These are phyloP conservation scores for Rostratula benghalensis DNA, from an alignment of 2,113 vertebrate genomes.

Conservation along the genomic window DNA sequence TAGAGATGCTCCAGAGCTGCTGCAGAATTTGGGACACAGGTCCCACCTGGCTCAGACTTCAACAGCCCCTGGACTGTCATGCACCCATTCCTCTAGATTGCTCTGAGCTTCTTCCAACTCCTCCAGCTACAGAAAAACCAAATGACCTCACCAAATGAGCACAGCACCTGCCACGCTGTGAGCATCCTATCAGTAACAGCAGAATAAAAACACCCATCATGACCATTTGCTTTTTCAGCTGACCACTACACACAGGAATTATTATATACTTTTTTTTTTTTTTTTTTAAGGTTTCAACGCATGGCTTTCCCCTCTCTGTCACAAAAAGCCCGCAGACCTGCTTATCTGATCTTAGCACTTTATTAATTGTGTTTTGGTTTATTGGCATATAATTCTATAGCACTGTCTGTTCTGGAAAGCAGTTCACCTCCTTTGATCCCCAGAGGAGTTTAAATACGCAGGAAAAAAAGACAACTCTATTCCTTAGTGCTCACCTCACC, in stretches of 20 bases:
- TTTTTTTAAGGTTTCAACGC: neutral
- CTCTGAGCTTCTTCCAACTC: neutral
- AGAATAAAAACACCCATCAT: slow-evolving; percentile 2
- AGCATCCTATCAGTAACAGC: neutral
- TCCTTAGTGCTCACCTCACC: neutral
- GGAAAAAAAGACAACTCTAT: neutral
- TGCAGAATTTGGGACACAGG: neutral
- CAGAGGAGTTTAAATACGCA: neutral
- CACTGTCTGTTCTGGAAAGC: neutral
- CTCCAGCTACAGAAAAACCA: neutral
- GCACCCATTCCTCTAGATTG: neutral
- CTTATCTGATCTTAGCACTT: neutral
- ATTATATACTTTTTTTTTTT: neutral
- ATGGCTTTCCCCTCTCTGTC: neutral
- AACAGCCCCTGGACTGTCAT: neutral
- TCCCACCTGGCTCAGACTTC: neutral
- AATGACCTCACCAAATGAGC: neutral
- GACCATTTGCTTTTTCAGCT: slow-evolving; percentile 26
- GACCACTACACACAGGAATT: neutral
- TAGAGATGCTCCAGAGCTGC: neutral
- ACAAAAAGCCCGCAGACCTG: neutral
- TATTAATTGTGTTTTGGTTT: neutral
- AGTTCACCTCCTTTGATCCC: neutral
- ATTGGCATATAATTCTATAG: neutral
- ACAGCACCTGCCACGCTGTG: neutral